These are phyloP conservation scores for Bradypodion ventrale DNA, from an alignment of 2,797 vertebrate genomes.

Conservation along the genomic window DNA sequence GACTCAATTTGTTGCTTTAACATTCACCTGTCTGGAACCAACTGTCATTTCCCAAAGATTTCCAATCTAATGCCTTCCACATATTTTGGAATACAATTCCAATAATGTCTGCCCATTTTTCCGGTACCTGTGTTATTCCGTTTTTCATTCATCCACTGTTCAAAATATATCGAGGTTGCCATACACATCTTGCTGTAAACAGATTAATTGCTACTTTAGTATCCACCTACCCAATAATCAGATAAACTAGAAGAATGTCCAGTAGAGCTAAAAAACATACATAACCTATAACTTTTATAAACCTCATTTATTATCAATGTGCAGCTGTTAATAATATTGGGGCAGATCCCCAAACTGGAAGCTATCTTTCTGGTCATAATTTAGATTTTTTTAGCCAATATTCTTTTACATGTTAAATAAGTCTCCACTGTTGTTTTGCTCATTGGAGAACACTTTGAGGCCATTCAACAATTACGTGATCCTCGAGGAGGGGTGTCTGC, in stretches of 20 bases:
- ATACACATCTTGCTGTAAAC: neutral
- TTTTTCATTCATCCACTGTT: too few species aligned
- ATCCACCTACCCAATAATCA: too few species aligned
- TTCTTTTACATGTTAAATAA: neutral
- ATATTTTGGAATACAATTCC: too few species aligned
- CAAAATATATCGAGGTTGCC: too few species aligned
- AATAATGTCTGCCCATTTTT: too few species aligned
- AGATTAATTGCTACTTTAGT: neutral
- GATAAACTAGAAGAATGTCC: neutral
- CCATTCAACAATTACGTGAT: too few species aligned
- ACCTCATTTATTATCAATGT: neutral
- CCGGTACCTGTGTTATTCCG: too few species aligned
- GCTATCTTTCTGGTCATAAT: neutral
- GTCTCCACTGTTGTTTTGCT: neutral
- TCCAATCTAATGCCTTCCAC: too few species aligned
- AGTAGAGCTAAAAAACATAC: neutral
- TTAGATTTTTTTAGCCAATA: too few species aligned
- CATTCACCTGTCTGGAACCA: neutral
- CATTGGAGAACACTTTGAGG: neutral
- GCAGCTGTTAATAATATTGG: neutral
- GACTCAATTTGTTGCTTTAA: neutral
- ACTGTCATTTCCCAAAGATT: too few species aligned
- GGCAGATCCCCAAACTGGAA: neutral
- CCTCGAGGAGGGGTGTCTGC: too few species aligned
- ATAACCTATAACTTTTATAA: too few species aligned